Evolutionary conservation across 2,797 vertebrate species (phyloP).

Genomic region (Ctenopoma multispine): DNA sequence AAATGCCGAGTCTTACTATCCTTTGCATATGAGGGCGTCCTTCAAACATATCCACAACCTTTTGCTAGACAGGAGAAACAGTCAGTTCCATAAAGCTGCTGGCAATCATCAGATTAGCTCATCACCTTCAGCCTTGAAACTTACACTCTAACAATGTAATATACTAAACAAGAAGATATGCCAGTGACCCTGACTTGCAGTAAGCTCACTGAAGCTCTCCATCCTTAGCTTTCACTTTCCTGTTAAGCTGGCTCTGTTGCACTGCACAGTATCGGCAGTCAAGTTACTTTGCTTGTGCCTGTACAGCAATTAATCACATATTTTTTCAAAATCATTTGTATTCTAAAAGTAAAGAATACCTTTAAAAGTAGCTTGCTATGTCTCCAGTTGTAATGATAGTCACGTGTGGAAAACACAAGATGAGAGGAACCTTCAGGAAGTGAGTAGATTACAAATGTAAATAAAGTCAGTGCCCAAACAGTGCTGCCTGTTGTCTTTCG

Average conservation of each 20-base stretch:
- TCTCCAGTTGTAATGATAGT: too few relatives aligned
- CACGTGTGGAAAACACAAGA: too few relatives aligned
- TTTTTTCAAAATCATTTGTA: background rate
- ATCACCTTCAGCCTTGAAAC: conserved; percentile 11
- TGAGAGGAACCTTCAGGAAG: too few relatives aligned
- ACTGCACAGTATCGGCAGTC: background rate
- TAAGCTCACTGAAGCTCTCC: background rate
- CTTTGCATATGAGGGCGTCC: conserved; percentile 36
- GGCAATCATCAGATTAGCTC: background rate
- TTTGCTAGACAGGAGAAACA: conserved; percentile 45
- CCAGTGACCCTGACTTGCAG: background rate
- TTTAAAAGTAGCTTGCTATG: too few relatives aligned
- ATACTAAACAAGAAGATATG: background rate
- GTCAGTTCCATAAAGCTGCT: background rate
- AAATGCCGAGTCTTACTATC: conserved; percentile 50
- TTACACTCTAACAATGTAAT: background rate
- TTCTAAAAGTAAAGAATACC: too few relatives aligned
- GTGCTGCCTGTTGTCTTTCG: too few relatives aligned
- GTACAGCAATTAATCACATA: background rate
- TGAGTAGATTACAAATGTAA: too few relatives aligned
- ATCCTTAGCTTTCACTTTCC: conserved; percentile 60
- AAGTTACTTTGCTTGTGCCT: background rate
- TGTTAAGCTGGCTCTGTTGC: background rate
- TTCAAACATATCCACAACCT: conserved; percentile 59
- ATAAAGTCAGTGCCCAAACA: too few relatives aligned